Base-by-base conservation (phyloP, 2,888 invertebrate genomes). In the Cosmorhoe ocellata region DNA sequence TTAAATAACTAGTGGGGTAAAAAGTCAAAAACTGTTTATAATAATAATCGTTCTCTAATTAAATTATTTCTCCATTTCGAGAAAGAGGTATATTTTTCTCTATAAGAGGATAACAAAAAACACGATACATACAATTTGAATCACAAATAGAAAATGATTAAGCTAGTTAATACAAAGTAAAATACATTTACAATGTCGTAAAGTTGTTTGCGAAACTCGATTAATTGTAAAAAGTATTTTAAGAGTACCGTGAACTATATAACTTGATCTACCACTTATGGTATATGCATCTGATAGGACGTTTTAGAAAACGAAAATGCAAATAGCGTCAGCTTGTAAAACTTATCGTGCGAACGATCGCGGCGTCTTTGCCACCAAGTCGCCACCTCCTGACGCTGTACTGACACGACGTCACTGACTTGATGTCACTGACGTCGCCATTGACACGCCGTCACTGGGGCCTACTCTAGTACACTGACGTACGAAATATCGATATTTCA, bases 271-370 rank as follows among this genome's bases (percentile, higher is more conserved):
- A 59, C 60, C 62, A 62, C 66, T 60, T 63, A 41, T 3, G 28
- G 60, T 59, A 51, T 57, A 61, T 69, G 62, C 64, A 59, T 65
- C 67, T 68, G 68, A 72, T 66, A 75, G n/a, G 69, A 67, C 61
- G 61, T 68, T 68, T 61, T 69, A 68, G 70, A 66, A 61, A 69
- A 68, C 69, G 68, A 76, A n/a, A 74, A 87, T 84, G 84, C 83
- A 84, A 84, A 87, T 84, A 58, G 62, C 74, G 79, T 79, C 79
- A 59, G 64, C 48, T 76, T 82, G 80, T 80, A 77, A 75, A 75
- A 68, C 75, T 67, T 84, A 86, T 87, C 87, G 58, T 63, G 63
- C 63, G 22, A 71, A 67, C 65, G 64, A 82, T 80, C 79, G 64
- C 60, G 58, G 42, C 53, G 57, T 61, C 58, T 66, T 66, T 67